A percentile compares a stretch with the other conserved stretches of the same genome.
phyloP scores from a whole-genome alignment of 2,797 vertebrate species.

The Xenops minutus region DNA sequence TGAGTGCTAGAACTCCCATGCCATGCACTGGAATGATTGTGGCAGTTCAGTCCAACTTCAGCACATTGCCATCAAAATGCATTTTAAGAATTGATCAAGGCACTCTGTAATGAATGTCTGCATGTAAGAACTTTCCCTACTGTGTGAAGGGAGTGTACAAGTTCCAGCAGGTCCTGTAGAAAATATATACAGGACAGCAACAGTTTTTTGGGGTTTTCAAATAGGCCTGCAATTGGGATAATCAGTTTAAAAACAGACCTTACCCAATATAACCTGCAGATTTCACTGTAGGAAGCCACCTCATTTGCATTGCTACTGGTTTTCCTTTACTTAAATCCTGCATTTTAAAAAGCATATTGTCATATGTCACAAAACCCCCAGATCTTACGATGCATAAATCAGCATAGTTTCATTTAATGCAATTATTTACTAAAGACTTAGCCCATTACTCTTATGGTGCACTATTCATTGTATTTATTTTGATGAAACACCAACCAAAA shows the following conservation, averaged over 20 bases:
- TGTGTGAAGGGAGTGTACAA: not conserved
- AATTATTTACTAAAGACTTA: not conserved
- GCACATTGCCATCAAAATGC: not conserved
- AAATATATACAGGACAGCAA: not conserved
- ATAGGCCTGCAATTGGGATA: not conserved
- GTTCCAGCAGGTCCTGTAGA: not conserved
- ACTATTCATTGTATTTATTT: not conserved
- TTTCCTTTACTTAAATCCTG: not conserved
- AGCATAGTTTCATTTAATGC: not conserved
- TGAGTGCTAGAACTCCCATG: not conserved
- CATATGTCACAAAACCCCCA: not conserved
- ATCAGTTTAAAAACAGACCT: not conserved
- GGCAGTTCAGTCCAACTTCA: not conserved
- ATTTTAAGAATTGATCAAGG: not conserved
- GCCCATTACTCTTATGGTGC: not conserved
- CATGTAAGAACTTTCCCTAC: not conserved
- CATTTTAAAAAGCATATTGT: not conserved
- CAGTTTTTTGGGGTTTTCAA: not conserved
- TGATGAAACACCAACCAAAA: not conserved
- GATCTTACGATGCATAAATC: accelerated
- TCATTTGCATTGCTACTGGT: not conserved
- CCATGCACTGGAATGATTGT: not conserved
- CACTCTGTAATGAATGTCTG: not conserved
- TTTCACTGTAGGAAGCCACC: not conserved
- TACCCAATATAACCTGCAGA: not conserved